These are phyloP conservation scores for Varroa destructor DNA, from an alignment of 1,140 invertebrate species.

Conservation along the genomic window DNA sequence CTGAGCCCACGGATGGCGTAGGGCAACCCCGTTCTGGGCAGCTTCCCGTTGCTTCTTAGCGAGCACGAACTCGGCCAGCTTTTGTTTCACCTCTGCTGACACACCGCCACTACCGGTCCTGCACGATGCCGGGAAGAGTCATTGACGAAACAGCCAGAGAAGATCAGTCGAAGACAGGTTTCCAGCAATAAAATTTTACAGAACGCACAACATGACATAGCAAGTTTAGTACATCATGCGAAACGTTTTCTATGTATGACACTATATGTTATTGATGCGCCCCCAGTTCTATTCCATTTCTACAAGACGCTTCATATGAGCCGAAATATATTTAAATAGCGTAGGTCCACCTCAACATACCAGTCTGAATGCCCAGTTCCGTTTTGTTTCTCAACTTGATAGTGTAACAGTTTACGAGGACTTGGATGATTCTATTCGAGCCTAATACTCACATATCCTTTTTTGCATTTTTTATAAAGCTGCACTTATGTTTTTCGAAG, in stretches of 20 bases:
- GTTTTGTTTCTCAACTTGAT: no score
- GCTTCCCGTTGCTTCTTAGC: slow-evolving; percentile 72
- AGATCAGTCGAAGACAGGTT: background rate
- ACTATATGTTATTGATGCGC: slow-evolving; percentile 28
- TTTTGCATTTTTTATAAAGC: no score
- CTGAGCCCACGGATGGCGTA: slow-evolving; percentile 7
- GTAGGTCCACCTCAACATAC: no score
- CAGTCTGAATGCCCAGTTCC: no score
- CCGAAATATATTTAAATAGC: no score
- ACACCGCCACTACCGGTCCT: slow-evolving; percentile 56
- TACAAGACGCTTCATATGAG: no score
- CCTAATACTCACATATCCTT: no score
- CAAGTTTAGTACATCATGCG: background rate
- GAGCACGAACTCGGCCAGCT: slow-evolving; percentile 74
- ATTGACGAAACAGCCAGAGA: slow-evolving; percentile 26
- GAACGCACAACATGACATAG: background rate
- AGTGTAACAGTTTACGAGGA: no score
- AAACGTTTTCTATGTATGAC: slow-evolving; percentile 23
- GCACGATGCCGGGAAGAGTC: background rate
- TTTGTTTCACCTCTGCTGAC: slow-evolving; percentile 87
- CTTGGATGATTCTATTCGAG: no score
- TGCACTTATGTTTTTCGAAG: no score
- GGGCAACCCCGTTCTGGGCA: slow-evolving; percentile 38
- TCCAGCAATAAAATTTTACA: background rate
- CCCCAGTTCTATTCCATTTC: no score